A percentile compares a stretch with the other conserved stretches of the same genome.
These are phyloP conservation scores for Thaleichthys pacificus DNA, from an alignment of 2,797 vertebrate species.

Conservation along the genomic window DNA sequence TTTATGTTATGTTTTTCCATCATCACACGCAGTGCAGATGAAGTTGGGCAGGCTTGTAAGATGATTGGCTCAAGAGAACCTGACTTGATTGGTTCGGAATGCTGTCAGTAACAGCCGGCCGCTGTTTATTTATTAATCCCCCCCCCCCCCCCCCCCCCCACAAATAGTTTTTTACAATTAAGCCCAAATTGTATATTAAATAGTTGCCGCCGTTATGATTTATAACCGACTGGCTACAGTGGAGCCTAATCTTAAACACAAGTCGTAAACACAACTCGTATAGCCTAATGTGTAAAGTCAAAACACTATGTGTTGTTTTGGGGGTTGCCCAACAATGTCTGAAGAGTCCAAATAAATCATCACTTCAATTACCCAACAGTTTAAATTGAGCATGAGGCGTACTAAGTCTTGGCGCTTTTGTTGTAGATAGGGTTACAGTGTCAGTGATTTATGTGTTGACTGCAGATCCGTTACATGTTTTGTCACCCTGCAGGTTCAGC, in stretches of 20 bases:
- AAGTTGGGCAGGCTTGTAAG: conserved; percentile 23
- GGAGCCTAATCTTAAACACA: not conserved
- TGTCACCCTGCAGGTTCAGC: conserved; percentile 27
- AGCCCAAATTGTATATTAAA: no score
- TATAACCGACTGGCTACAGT: no score
- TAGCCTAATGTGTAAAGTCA: not conserved
- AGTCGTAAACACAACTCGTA: not conserved
- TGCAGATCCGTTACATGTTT: conserved; percentile 52
- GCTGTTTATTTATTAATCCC: no score
- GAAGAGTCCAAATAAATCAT: conserved; percentile 4
- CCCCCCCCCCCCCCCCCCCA: no score
- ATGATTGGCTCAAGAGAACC: conserved; percentile 58
- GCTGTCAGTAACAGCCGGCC: not conserved
- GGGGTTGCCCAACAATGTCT: not conserved
- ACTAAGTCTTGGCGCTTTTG: conserved; percentile 20
- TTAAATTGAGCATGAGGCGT: not conserved
- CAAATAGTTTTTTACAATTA: no score
- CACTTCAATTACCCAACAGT: not conserved
- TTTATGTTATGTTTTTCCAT: conserved; percentile 69
- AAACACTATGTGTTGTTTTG: not conserved
- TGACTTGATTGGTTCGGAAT: not conserved
- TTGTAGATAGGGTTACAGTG: conserved; percentile 52
- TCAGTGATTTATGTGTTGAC: conserved; percentile 28
- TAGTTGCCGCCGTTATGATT: no score
- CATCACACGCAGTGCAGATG: conserved; percentile 60